A percentile compares a stretch with the other conserved stretches of the same genome.
Conservation (phyloP, 2,113 vertebrate genomes). For the Dasyornis broadbenti region DNA sequence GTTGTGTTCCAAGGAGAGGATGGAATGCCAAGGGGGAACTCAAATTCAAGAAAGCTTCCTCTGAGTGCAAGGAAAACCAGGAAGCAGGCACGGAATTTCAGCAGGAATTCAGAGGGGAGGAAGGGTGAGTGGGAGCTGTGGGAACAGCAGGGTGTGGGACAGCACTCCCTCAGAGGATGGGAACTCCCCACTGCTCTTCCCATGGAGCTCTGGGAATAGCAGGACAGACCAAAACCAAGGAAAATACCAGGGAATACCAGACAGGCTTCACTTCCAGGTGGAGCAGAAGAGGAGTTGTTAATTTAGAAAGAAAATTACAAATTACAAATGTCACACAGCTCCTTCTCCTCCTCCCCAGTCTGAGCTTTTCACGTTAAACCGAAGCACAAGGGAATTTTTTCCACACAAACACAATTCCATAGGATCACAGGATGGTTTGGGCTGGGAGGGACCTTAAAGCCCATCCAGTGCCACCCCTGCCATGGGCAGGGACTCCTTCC, state of each 20-base stretch:
- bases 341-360: not conserved
- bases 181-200: not conserved
- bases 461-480: not conserved
- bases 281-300: not conserved
- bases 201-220: not conserved
- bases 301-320: not conserved
- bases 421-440: not conserved
- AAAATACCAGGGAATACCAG: not conserved
- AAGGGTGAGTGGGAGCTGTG: not conserved
- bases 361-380: not conserved
- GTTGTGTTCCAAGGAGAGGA: not conserved
- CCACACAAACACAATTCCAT: not conserved
- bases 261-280: not conserved
- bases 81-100: not conserved
- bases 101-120: not conserved
- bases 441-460: not conserved
- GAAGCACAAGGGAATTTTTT: not conserved
- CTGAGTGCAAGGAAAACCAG: not conserved
- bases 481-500: not conserved
- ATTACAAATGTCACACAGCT: accelerated
- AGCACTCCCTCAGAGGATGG: not conserved
- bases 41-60: not conserved
- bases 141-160: not conserved
- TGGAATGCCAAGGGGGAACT: not conserved
- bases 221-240: not conserved